Percentiles rank a stretch among this genome's conserved stretches.
Evolutionary conservation across 2,888 invertebrate species (phyloP).

Genomic region (Callimorpha dominula): DNA sequence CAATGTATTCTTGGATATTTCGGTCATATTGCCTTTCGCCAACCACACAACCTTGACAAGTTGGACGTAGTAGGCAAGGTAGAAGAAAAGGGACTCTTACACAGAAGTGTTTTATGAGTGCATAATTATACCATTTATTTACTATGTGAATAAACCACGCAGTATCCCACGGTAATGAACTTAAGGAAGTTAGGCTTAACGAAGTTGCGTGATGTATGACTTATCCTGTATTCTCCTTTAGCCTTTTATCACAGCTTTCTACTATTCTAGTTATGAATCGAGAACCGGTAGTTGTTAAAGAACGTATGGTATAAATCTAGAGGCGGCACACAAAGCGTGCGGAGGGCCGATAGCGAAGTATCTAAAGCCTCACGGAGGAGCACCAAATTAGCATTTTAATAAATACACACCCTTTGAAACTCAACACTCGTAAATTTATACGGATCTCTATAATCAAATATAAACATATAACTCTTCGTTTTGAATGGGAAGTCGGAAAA

Average conservation of each 20-base stretch:
- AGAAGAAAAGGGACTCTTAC: background rate
- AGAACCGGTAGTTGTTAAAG: conserved; percentile 62
- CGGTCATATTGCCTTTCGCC: too few species aligned
- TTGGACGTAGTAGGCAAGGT: too few species aligned
- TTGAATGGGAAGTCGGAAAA: conserved; percentile 67
- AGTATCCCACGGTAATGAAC: background rate
- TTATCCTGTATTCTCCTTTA: background rate
- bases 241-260: background rate
- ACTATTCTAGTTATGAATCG: conserved; percentile 41
- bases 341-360: conserved; percentile 80
- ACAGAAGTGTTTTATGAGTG: background rate
- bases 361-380: conserved; percentile 80
- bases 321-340: conserved; percentile 84
- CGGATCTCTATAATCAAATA: conserved; percentile 86
- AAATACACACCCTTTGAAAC: conserved; percentile 86
- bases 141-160: background rate
- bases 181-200: background rate
- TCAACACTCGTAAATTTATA: conserved; percentile 81
- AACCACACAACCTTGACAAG: too few species aligned
- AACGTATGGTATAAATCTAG: conserved; percentile 84
- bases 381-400: conserved; percentile 86
- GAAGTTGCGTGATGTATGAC: background rate
- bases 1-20: too few species aligned
- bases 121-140: background rate
- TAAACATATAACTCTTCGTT: conserved; percentile 82